A percentile compares a stretch with the other conserved stretches of the same genome.
Conservation (phyloP, 2,797 vertebrate genomes). For the Nannoperca australis region DNA sequence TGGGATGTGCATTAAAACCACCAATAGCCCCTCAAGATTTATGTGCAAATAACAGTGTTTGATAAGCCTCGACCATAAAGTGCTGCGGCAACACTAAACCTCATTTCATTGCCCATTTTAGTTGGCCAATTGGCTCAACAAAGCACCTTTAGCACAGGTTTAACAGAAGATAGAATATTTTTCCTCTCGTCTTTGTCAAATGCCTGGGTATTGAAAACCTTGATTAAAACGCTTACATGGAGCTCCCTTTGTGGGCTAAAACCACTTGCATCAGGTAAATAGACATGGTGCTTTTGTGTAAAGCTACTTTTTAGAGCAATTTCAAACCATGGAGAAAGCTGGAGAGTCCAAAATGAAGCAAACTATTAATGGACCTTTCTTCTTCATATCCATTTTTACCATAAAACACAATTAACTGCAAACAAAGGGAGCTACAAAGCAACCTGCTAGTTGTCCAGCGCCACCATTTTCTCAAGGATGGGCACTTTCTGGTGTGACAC, state of each 20-base stretch:
- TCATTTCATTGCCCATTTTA: background rate
- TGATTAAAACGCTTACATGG: background rate
- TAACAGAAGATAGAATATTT: background rate
- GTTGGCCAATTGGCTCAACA: background rate
- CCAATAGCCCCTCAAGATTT: background rate
- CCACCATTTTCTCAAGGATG: too few relatives aligned
- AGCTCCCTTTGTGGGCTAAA: background rate
- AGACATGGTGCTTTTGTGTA: too few relatives aligned
- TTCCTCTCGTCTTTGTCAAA: background rate
- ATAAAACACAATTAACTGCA: background rate
- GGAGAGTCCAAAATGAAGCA: background rate
- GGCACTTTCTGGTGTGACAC: background rate
- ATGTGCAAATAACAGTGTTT: slow-evolving; percentile 1
- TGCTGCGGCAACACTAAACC: too few relatives aligned
- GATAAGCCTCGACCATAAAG: background rate
- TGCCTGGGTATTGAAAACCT: background rate
- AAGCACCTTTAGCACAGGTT: background rate
- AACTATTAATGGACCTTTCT: background rate
- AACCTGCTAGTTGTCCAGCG: too few relatives aligned
- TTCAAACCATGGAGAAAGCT: background rate
- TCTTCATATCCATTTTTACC: background rate
- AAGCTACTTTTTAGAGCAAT: too few relatives aligned
- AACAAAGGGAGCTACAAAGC: too few relatives aligned
- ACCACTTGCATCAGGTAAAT: too few relatives aligned
- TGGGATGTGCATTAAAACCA: background rate